Evolutionary conservation across 1,140 invertebrate genomes (phyloP).

Genomic region (Leptinotarsa undecemlineata): DNA sequence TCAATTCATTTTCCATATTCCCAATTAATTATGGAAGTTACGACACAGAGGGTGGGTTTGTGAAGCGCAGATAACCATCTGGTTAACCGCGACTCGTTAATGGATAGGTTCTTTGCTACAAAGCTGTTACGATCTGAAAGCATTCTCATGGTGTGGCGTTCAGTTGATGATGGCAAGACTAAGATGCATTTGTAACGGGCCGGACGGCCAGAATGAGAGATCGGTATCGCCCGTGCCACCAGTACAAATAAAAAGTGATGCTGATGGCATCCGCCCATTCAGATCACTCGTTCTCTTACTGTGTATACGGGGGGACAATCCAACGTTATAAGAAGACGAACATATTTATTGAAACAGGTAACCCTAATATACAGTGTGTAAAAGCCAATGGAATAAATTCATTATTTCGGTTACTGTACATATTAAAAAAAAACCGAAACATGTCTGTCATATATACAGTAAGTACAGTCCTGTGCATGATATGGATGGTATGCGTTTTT

Average conservation of each 20-base stretch:
- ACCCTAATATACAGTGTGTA: too few relatives aligned
- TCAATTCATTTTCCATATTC: slow-evolving; percentile 8
- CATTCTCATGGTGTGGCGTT: neutral
- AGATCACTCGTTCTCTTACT: neutral
- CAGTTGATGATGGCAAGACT: neutral
- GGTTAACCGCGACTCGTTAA: neutral
- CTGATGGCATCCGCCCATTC: slow-evolving; percentile 4
- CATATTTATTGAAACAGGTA: too few relatives aligned
- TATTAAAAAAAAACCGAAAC: too few relatives aligned
- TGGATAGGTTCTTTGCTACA: slow-evolving; percentile 5
- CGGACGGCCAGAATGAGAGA: slow-evolving; percentile 2
- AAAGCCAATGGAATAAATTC: too few relatives aligned
- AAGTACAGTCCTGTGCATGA: too few relatives aligned
- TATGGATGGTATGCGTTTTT: too few relatives aligned
- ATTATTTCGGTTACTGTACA: too few relatives aligned
- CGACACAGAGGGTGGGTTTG: slow-evolving; percentile 4
- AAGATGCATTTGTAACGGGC: slow-evolving; percentile 4
- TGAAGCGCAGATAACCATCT: slow-evolving; percentile 1
- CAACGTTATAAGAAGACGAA: too few relatives aligned
- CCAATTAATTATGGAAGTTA: slow-evolving; percentile 8
- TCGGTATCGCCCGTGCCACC: neutral
- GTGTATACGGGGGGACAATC: neutral
- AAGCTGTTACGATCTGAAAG: slow-evolving; percentile 5
- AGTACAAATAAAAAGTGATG: slow-evolving; percentile 6
- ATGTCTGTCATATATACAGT: too few relatives aligned